Evolutionary conservation across 2,113 vertebrate genomes (phyloP), one percentile per base, ranked within the genome.

Genomic region (Asarcornis scutulata): DNA sequence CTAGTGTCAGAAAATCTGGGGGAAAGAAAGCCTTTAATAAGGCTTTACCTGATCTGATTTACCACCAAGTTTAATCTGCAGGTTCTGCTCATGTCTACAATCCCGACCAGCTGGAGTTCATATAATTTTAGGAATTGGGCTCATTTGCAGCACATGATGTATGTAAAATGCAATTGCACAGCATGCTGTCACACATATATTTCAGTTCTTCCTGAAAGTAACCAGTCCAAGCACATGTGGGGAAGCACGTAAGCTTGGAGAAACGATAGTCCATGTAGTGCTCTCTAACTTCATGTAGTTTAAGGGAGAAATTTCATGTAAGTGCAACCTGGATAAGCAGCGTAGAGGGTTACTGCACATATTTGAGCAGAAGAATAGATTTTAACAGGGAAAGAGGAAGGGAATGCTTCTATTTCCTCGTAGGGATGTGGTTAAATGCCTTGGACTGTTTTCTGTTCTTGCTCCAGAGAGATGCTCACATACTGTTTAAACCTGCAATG

Each of bases 21-120:
- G 9, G 32, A 18, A 25, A 67, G 17, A 7, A 74, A 26, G 38
- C 73, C 66, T 68, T 29, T 86, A 38, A 34, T 60, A 36, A 91
- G 53, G n/a, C 56, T 64, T 82, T 72, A 68, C 64, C 69, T 82
- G 91, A 84, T 78, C 38, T 89, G 42, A 64, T 63, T 76, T 73
- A 22, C 40, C 68, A 29, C 66, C 64, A 62, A 85, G 69, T 56
- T 26, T 91, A 72, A 79, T 73, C 25, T 21, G 7, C n/a, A 44
- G 34, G 29, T 91, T 85, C 66, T 73, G 77, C 14, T 71, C 1
- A 0, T 22, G 48, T 12, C 17, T 13, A 9, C 52, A 44, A 6
- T 60, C 66, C 62, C 76, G 71, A 62, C 67, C 53, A 82, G 53
- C 68, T 76, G 82, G 56, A 79, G 78, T 48, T 81, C 6, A 2